phyloP scores from a whole-genome alignment of 2,888 invertebrate genomes.

The Steinernema hermaphroditum region DNA sequence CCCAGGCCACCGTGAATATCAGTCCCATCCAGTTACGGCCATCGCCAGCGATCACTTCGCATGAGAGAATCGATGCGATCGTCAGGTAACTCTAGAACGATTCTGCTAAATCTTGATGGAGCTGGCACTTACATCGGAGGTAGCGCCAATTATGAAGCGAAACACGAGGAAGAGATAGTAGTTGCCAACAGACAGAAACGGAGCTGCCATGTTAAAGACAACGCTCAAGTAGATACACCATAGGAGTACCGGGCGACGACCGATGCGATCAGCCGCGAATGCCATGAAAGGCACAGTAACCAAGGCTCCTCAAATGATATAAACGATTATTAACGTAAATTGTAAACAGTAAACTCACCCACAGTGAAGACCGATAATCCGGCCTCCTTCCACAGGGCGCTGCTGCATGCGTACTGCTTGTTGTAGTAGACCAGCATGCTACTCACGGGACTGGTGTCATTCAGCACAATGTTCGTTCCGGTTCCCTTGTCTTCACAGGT shows the following conservation, averaged over 20 bases:
- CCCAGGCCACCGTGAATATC: not conserved
- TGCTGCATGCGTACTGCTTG: conserved; percentile 1
- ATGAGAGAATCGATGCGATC: conserved; percentile 32
- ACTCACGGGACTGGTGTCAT: not conserved
- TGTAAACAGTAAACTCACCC: not conserved
- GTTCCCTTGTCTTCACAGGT: conserved; percentile 19
- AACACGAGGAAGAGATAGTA: conserved; percentile 29
- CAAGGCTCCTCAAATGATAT: conserved; percentile 15
- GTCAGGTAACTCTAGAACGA: conserved; percentile 35
- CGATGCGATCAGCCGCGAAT: conserved; percentile 15
- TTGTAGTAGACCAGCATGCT: conserved; percentile 23
- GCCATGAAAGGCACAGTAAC: conserved; percentile 27
- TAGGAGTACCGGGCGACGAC: conserved; percentile 30
- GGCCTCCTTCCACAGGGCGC: conserved; percentile 23
- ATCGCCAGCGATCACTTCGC: conserved; percentile 34
- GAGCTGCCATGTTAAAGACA: conserved; percentile 6
- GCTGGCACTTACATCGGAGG: conserved; percentile 36
- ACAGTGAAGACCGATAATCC: conserved; percentile 32
- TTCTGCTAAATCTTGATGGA: too few relatives aligned
- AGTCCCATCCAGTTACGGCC: conserved; percentile 27
- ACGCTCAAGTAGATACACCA: not conserved
- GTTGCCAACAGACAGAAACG: conserved; percentile 20
- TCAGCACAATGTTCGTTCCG: not conserved
- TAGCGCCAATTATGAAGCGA: conserved; percentile 31
- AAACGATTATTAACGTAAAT: not conserved